Evolutionary conservation across 2,888 invertebrate genomes (phyloP).

Genomic region (Polyploca ridens): DNA sequence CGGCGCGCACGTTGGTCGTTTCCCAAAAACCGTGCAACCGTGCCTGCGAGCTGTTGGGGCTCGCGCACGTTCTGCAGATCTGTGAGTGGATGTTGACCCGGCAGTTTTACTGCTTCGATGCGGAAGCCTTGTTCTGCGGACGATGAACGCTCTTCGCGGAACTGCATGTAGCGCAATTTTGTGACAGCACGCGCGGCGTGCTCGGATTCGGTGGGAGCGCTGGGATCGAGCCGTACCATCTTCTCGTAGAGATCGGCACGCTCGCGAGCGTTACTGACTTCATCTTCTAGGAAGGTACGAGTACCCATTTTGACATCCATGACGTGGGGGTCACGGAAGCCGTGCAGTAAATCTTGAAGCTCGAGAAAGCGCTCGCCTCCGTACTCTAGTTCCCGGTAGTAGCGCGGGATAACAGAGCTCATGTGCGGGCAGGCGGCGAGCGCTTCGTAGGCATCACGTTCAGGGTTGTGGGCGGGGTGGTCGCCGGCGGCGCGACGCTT

Average conservation of each 20-base stretch:
- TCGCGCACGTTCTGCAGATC: conserved; percentile 95
- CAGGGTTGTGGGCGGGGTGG: conserved; percentile 89
- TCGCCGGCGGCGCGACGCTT: conserved; percentile 91
- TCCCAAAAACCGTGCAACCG: conserved; percentile 90
- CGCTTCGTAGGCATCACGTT: conserved; percentile 91
- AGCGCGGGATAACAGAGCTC: conserved; percentile 91
- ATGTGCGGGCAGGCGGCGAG: conserved; percentile 90
- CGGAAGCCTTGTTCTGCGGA: conserved; percentile 97
- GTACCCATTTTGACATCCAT: conserved; percentile 99
- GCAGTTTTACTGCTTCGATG: conserved; percentile 96
- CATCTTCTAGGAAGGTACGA: conserved; percentile 97
- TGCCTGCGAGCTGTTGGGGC: conserved; percentile 88
- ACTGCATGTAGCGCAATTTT: conserved; percentile 98
- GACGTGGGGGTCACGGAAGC: conserved; percentile 95
- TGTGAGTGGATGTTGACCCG: conserved; percentile 92
- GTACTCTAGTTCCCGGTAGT: conserved; percentile 92
- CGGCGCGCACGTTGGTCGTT: conserved; percentile 86
- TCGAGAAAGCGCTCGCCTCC: conserved; percentile 95
- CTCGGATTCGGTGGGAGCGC: conserved; percentile 94
- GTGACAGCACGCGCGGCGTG: conserved; percentile 93
- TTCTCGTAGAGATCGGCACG: conserved; percentile 96
- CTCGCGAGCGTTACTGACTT: conserved; percentile 94
- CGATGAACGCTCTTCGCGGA: conserved; percentile 96
- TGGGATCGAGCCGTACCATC: conserved; percentile 96
- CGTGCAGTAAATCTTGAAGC: conserved; percentile 96